These are phyloP conservation scores for Fratercula arctica DNA, from an alignment of 2,797 vertebrate genomes.

Conservation along the genomic window DNA sequence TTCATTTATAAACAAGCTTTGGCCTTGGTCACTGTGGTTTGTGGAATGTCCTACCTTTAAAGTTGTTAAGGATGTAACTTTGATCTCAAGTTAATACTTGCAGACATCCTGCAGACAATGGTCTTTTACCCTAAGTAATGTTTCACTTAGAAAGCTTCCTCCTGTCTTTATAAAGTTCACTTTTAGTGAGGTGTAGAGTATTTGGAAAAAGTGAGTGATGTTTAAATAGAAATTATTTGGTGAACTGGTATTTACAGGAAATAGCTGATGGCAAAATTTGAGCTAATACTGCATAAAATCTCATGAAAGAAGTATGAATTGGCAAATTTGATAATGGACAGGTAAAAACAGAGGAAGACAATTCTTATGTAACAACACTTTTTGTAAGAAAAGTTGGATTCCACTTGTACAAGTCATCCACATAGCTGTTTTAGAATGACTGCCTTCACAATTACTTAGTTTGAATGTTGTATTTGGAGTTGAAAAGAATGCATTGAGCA, in stretches of 20 bases:
- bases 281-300: background rate
- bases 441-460: rapidly evolving
- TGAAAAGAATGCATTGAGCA: background rate
- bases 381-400: background rate
- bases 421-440: background rate
- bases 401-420: background rate
- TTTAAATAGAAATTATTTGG: background rate
- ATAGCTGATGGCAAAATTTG: background rate
- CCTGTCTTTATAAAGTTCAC: background rate
- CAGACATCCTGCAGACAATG: background rate
- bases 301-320: background rate
- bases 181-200: background rate
- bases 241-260: background rate
- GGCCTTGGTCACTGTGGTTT: background rate
- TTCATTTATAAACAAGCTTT: background rate
- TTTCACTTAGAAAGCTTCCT: background rate
- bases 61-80: background rate
- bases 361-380: background rate
- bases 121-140: background rate
- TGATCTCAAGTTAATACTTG: background rate
- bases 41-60: background rate
- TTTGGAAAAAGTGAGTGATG: background rate
- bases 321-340: background rate
- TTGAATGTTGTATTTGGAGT: background rate
- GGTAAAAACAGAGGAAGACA: background rate